These are phyloP conservation scores for Ichneumon xanthorius DNA, from an alignment of 2,888 invertebrate genomes.

Conservation along the genomic window DNA sequence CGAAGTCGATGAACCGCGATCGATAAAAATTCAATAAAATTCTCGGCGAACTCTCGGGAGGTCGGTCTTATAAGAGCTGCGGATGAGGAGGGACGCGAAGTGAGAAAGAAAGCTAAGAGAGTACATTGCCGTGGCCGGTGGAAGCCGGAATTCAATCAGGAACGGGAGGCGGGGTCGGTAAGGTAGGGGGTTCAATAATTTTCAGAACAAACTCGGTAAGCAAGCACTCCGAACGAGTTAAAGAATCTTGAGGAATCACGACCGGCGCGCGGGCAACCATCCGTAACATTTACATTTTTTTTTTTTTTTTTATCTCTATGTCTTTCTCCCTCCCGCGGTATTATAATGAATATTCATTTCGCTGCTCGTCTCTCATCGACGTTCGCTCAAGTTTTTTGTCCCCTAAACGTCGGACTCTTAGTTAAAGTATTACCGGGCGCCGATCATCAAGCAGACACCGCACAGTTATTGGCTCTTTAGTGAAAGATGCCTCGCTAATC, in stretches of 20 bases:
- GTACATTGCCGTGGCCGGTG: background rate
- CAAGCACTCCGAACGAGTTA: constrained; percentile 60
- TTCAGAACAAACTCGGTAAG: constrained; percentile 56
- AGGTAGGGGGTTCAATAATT: constrained; percentile 39
- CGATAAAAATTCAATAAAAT: constrained; percentile 54
- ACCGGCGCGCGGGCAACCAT: constrained; percentile 3
- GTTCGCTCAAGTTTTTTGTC: constrained; percentile 14
- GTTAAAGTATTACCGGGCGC: constrained; percentile 26
- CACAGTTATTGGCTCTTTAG: background rate
- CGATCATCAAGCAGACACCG: constrained; percentile 9
- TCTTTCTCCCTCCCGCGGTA: background rate
- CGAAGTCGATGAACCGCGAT: constrained; percentile 40
- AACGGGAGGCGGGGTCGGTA: background rate
- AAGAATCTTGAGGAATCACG: constrained; percentile 54
- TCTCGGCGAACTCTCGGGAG: constrained; percentile 40
- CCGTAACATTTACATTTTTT: constrained; percentile 47
- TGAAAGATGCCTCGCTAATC: background rate
- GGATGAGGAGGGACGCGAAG: constrained; percentile 1
- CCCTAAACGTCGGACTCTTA: constrained; percentile 10
- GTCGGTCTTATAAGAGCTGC: background rate
- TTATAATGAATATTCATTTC: constrained; percentile 59
- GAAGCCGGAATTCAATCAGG: constrained; percentile 52
- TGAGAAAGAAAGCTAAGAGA: constrained; percentile 13
- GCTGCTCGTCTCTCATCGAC: constrained; percentile 30
- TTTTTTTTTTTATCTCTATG: constrained; percentile 13